Conservation (phyloP, 2,113 vertebrate genomes). For the Anthoscopus minutus region DNA sequence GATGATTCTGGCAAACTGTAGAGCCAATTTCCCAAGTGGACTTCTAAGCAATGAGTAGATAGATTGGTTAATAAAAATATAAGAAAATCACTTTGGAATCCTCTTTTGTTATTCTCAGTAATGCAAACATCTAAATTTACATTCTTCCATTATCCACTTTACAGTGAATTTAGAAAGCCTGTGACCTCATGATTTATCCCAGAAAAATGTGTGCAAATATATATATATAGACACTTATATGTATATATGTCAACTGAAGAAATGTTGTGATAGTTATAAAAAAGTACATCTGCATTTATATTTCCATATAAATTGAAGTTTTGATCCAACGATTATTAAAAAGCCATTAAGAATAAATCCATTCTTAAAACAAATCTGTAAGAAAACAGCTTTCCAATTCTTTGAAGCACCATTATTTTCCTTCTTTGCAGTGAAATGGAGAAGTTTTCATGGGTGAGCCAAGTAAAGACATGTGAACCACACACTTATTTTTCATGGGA, state of each 20-base stretch:
- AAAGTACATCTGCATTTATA: neutral
- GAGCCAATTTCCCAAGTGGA: neutral
- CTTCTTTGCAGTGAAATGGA: neutral
- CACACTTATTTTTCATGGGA: neutral
- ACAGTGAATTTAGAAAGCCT: neutral
- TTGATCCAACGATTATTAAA: neutral
- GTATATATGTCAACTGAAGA: neutral
- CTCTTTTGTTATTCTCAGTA: neutral
- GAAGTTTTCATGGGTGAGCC: neutral
- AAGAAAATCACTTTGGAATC: neutral
- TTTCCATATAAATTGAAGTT: neutral
- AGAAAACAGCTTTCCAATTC: neutral
- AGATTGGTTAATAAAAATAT: neutral
- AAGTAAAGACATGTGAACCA: fast-evolving
- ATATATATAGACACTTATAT: no score
- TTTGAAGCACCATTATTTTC: neutral
- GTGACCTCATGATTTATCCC: neutral
- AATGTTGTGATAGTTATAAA: neutral
- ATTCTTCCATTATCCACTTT: neutral
- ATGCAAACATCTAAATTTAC: neutral
- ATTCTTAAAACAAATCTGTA: neutral
- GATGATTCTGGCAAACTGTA: neutral
- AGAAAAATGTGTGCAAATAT: neutral
- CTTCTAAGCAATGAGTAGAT: neutral
- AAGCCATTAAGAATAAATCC: neutral